Conservation (phyloP, 2,888 invertebrate species). For the Cecidostiba fungosa region DNA sequence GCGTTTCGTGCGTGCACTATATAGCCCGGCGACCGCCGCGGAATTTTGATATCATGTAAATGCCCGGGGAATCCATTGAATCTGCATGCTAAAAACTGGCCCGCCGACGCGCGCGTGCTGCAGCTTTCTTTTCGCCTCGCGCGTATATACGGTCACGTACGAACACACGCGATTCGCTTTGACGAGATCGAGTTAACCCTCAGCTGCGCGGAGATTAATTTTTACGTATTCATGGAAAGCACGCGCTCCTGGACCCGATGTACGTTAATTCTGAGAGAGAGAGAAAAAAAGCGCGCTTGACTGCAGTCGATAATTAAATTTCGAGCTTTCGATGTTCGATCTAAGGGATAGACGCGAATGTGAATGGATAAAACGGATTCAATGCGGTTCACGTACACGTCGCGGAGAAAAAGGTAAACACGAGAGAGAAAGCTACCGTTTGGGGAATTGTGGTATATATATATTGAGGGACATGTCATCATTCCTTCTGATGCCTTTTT, state of each 20-base stretch:
- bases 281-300: neutral
- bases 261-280: conserved; percentile 13
- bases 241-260: neutral
- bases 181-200: conserved; percentile 54
- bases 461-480: neutral
- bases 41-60: conserved; percentile 67
- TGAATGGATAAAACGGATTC: conserved; percentile 15
- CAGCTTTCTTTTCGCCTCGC: neutral
- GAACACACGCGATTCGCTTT: conserved; percentile 44
- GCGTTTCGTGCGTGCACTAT: conserved; percentile 60
- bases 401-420: conserved; percentile 6
- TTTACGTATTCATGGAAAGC: conserved; percentile 56
- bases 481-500: too few relatives aligned
- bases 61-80: conserved; percentile 44
- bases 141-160: conserved; percentile 25
- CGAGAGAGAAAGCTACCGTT: neutral
- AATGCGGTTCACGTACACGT: neutral
- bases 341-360: neutral
- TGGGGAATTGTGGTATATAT: neutral
- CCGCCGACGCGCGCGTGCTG: neutral
- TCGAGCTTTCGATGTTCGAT: conserved; percentile 16
- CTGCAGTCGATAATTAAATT: conserved; percentile 48
- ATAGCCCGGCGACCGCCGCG: neutral
- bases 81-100: conserved; percentile 52
- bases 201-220: conserved; percentile 56